Percentiles rank a stretch among this genome's conserved stretches.
phyloP scores from a whole-genome alignment of 1,140 invertebrate species.

The Heliconius himera region DNA sequence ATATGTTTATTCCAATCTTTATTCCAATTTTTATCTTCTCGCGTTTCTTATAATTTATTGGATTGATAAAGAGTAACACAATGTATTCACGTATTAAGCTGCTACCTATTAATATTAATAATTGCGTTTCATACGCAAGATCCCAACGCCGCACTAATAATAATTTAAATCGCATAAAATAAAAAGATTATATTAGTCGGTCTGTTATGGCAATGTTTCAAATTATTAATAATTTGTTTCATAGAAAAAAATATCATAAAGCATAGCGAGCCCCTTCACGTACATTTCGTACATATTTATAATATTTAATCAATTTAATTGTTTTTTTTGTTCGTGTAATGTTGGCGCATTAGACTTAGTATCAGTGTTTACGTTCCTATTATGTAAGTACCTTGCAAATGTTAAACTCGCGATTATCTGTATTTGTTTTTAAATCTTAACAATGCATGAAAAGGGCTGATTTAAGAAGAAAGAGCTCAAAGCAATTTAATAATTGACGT shows the following conservation, averaged over 20 bases:
- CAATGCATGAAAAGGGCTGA: neutral
- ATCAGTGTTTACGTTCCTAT: conserved; percentile 15
- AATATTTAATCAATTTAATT: neutral
- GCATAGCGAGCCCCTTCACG: neutral
- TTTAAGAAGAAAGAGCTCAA: neutral
- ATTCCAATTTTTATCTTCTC: too few species aligned
- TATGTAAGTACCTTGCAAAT: conserved; percentile 8
- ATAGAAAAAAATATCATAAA: neutral
- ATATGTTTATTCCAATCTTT: too few species aligned
- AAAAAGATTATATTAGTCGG: too few species aligned
- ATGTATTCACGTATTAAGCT: too few species aligned
- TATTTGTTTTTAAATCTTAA: neutral
- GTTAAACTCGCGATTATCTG: neutral
- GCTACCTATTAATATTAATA: too few species aligned
- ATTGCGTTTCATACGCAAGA: too few species aligned
- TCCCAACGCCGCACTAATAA: too few species aligned
- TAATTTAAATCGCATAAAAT: too few species aligned
- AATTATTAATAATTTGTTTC: too few species aligned
- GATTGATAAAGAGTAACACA: too few species aligned
- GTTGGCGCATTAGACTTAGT: conserved; percentile 11
- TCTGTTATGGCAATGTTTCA: too few species aligned
- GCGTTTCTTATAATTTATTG: too few species aligned
- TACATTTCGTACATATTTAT: conserved; percentile 9
- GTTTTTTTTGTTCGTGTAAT: neutral
- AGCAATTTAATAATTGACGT: neutral